These are phyloP conservation scores for Caenorhabditis wallacei DNA, from an alignment of 2,888 invertebrate genomes.

Conservation along the genomic window DNA sequence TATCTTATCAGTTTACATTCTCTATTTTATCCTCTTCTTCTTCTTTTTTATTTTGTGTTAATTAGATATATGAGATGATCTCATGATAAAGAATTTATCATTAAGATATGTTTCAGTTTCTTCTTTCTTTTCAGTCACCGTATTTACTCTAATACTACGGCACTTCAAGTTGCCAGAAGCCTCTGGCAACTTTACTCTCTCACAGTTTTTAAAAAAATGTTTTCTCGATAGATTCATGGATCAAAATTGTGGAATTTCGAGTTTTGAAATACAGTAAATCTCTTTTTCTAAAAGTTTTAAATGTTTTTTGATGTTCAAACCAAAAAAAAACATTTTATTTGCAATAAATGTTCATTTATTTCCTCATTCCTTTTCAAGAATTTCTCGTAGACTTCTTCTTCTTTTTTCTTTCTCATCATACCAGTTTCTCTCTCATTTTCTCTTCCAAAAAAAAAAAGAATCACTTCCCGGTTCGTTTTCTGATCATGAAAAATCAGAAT, in stretches of 20 bases:
- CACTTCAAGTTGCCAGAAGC: too few relatives aligned
- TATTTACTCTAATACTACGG: too few relatives aligned
- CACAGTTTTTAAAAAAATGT: too few relatives aligned
- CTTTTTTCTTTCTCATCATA: conserved; percentile 25
- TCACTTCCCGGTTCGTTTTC: conserved; percentile 44
- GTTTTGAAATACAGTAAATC: too few relatives aligned
- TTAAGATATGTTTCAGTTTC: too few relatives aligned
- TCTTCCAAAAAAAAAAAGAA: conserved; percentile 27
- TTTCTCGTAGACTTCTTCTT: conserved; percentile 23
- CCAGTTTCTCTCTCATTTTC: conserved; percentile 12
- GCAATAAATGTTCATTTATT: background rate
- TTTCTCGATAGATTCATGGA: too few relatives aligned
- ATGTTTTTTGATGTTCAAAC: conserved; percentile 11
- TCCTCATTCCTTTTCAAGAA: conserved; percentile 2
- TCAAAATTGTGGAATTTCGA: too few relatives aligned
- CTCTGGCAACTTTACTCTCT: too few relatives aligned
- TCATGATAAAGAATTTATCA: background rate
- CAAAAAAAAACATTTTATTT: background rate
- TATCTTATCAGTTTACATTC: conserved; percentile 24
- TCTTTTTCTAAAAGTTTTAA: conserved; percentile 8
- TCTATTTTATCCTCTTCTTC: background rate
- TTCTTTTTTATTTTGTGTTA: conserved; percentile 22
- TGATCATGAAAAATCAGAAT: conserved; percentile 21
- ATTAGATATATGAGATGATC: background rate
- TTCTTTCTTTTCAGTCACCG: too few relatives aligned